Evolutionary conservation across 2,888 invertebrate genomes (phyloP).

Genomic region (Eugnorisma glareosa): DNA sequence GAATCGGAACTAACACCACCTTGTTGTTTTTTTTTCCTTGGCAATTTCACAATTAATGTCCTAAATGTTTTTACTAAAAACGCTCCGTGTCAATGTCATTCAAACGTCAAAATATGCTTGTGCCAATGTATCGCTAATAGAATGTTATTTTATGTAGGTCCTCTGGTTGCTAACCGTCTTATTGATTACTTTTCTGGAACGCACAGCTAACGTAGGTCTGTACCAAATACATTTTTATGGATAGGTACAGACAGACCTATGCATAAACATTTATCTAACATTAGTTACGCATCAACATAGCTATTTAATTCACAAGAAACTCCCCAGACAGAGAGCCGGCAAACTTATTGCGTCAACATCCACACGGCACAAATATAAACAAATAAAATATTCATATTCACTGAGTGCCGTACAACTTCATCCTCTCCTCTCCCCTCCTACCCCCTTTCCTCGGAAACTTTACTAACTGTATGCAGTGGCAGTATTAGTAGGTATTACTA

Average conservation of each 20-base stretch:
- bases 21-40: neutral
- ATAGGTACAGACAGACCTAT: neutral
- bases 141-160: neutral
- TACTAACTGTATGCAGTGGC: constrained; percentile 7
- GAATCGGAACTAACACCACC: neutral
- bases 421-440: neutral
- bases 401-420: constrained; percentile 6
- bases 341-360: constrained; percentile 29
- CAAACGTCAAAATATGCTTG: neutral
- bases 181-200: neutral
- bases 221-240: neutral
- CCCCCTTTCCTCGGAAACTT: constrained; percentile 8
- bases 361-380: constrained; percentile 23
- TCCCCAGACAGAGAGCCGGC: constrained; percentile 5
- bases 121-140: neutral
- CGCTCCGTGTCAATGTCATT: neutral
- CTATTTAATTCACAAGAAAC: constrained; percentile 22
- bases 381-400: constrained; percentile 29
- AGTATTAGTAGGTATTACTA: constrained; percentile 31
- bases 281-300: neutral
- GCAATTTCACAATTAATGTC: neutral
- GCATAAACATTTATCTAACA: neutral
- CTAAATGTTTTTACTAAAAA: neutral
- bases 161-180: neutral
- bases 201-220: neutral